Conservation (phyloP, 2,797 vertebrate genomes). For the Chelmon rostratus region DNA sequence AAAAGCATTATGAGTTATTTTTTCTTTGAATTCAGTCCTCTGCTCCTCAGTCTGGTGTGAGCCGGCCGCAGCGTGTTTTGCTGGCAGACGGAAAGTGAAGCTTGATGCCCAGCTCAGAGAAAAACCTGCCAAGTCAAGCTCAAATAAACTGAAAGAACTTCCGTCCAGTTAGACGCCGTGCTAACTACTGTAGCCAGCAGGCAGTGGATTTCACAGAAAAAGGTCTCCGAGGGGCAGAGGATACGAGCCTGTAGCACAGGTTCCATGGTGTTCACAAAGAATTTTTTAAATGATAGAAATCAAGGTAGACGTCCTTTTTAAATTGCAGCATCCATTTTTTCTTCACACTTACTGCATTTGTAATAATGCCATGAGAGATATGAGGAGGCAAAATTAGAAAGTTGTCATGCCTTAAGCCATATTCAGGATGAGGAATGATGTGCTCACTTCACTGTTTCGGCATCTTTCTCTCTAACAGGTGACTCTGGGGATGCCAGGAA, state of each 20-base stretch:
- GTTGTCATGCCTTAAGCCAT: conserved; percentile 8
- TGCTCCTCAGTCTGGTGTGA: conserved; percentile 15
- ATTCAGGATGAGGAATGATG: conserved; percentile 11
- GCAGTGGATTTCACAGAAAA: conserved; percentile 15
- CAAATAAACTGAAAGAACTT: conserved; percentile 24
- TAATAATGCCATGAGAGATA: not conserved
- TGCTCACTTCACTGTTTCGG: conserved; percentile 16
- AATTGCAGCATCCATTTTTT: conserved; percentile 1
- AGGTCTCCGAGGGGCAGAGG: not conserved
- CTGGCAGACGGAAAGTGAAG: conserved; percentile 12
- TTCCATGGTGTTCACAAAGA: conserved; percentile 23
- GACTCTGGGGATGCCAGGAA: conserved; percentile 31
- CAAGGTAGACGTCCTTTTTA: not conserved
- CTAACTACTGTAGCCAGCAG: conserved; percentile 2
- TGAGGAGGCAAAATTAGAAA: not conserved
- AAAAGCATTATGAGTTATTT: not conserved
- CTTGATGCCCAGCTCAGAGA: conserved; percentile 17
- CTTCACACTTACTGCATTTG: not conserved
- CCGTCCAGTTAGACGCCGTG: conserved; percentile 3
- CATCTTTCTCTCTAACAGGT: conserved; percentile 11
- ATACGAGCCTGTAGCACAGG: not conserved
- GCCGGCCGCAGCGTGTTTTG: conserved; percentile 26
- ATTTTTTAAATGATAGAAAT: not conserved
- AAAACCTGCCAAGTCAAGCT: conserved; percentile 25
- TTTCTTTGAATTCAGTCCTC: too few species aligned